A percentile compares a stretch with the other conserved stretches of the same genome.
Conservation (phyloP, 2,113 vertebrate genomes). For the Mola mola region DNA sequence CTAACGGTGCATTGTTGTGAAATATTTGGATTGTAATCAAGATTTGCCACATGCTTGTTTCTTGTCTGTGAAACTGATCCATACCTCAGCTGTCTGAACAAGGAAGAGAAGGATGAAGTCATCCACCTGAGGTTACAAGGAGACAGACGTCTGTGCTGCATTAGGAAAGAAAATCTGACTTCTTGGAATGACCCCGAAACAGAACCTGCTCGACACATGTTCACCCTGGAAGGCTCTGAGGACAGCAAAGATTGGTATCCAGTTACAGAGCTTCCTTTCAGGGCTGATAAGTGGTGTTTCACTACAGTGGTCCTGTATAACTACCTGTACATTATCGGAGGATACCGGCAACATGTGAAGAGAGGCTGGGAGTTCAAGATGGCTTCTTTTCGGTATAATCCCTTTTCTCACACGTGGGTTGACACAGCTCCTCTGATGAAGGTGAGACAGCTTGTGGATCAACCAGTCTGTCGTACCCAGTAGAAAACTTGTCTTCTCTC, state of each 20-base stretch:
- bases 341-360: slow-evolving; percentile 71
- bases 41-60: neutral
- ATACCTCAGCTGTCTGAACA: slow-evolving; percentile 50
- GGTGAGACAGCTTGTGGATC: slow-evolving; percentile 54
- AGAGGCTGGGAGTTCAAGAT: slow-evolving; percentile 81
- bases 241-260: slow-evolving; percentile 64
- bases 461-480: neutral
- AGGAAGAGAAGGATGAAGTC: slow-evolving; percentile 57
- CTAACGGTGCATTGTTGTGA: neutral
- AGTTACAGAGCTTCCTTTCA: slow-evolving; percentile 77
- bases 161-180: slow-evolving; percentile 82
- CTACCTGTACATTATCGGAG: slow-evolving; percentile 83
- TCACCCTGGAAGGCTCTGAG: slow-evolving; percentile 58
- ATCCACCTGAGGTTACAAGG: slow-evolving; percentile 64
- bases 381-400: slow-evolving; percentile 83
- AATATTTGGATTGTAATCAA: neutral
- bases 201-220: slow-evolving; percentile 62
- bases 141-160: slow-evolving; percentile 66
- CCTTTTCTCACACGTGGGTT: slow-evolving; percentile 72
- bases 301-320: slow-evolving; percentile 82
- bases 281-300: slow-evolving; percentile 85
- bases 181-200: slow-evolving; percentile 65
- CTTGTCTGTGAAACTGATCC: neutral
- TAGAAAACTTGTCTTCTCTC: neutral
- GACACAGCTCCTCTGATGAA: slow-evolving; percentile 77